Percentiles rank a stretch among this genome's conserved stretches.
Evolutionary conservation across 1,140 invertebrate genomes (phyloP).

Genomic region (Musca vetustissima): DNA sequence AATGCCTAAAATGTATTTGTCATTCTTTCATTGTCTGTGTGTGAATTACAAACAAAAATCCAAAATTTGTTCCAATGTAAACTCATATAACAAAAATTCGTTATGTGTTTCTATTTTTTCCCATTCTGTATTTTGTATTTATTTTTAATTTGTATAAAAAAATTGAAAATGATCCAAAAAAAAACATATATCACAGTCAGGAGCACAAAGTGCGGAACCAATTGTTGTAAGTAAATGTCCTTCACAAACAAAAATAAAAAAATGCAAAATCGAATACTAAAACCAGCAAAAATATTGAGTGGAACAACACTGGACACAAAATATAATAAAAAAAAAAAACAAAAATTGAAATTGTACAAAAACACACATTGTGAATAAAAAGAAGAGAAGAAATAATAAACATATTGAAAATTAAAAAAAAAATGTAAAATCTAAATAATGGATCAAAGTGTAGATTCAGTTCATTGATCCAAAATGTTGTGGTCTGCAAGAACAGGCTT

Average conservation of each 20-base stretch:
- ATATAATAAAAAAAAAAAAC: neutral
- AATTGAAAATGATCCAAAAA: neutral
- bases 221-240: conserved; percentile 84
- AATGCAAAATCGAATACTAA: conserved; percentile 6
- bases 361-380: neutral
- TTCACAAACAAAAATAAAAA: conserved; percentile 32
- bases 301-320: neutral
- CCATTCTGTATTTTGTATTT: conserved; percentile 26
- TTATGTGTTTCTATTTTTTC: conserved; percentile 21
- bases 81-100: conserved; percentile 16
- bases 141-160: conserved; percentile 10
- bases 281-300: neutral
- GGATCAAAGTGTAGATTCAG: too few relatives aligned
- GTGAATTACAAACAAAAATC: neutral
- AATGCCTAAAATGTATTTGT: too few relatives aligned
- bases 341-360: conserved; percentile 11
- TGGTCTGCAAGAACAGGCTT: too few relatives aligned
- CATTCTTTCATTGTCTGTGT: neutral
- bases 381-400: conserved; percentile 2
- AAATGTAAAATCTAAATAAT: too few relatives aligned
- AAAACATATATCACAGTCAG: conserved; percentile 67
- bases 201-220: conserved; percentile 87
- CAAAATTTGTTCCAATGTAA: conserved; percentile 12
- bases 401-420: conserved; percentile 2
- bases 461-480: too few relatives aligned